These are phyloP conservation scores for Triops longicaudatus DNA, from an alignment of 1,140 invertebrate species.

Conservation along the genomic window DNA sequence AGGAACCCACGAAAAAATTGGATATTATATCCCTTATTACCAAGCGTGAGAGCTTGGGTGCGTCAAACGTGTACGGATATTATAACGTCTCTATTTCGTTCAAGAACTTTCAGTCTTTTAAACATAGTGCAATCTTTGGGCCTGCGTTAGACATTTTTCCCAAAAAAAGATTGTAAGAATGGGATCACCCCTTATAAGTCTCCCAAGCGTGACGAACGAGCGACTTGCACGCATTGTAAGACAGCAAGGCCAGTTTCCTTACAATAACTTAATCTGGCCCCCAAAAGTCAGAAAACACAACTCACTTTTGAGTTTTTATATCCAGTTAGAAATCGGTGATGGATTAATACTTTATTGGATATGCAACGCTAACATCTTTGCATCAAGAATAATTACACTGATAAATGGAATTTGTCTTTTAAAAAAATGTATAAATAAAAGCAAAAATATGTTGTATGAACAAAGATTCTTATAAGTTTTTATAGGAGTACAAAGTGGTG, in stretches of 20 bases:
- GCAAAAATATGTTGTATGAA: too few species aligned
- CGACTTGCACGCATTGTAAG: neutral
- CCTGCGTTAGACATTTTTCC: neutral
- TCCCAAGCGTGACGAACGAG: neutral
- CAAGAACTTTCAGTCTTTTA: neutral
- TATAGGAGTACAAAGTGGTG: too few species aligned
- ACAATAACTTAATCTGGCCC: neutral
- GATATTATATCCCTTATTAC: slow-evolving; percentile 8
- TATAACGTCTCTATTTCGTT: slow-evolving; percentile 12
- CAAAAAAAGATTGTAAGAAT: neutral
- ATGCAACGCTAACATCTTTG: neutral
- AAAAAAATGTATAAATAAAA: too few species aligned
- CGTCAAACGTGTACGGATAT: neutral
- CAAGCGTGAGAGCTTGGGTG: slow-evolving; percentile 2
- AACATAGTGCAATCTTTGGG: neutral
- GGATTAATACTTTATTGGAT: neutral
- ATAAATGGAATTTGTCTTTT: neutral
- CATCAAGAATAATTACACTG: neutral
- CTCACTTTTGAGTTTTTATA: neutral
- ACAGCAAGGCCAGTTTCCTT: neutral
- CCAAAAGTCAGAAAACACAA: neutral
- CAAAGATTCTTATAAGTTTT: too few species aligned
- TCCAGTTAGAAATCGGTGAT: neutral
- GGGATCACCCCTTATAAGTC: slow-evolving; percentile 1
- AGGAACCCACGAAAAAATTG: neutral